Evolutionary conservation across 2,888 invertebrate genomes (phyloP).

Genomic region (Conops quadrifasciatus): DNA sequence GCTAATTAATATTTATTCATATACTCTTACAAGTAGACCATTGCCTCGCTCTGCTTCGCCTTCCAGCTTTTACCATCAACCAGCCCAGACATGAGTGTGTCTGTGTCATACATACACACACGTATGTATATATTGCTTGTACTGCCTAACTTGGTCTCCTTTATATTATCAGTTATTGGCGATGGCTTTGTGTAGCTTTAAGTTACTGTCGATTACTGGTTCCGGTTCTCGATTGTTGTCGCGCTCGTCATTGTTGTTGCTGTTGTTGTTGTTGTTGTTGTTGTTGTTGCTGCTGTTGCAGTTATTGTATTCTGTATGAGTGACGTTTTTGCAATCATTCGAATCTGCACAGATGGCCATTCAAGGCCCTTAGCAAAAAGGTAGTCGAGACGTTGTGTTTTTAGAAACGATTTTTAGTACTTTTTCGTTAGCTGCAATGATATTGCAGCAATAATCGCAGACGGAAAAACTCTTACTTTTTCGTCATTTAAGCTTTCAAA

Average conservation of each 20-base stretch:
- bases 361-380: too few relatives aligned
- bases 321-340: too few relatives aligned
- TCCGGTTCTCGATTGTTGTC: neutral
- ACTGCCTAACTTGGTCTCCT: constrained; percentile 20
- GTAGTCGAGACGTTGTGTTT: too few relatives aligned
- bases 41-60: neutral
- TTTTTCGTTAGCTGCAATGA: too few relatives aligned
- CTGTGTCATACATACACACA: neutral
- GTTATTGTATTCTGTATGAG: neutral
- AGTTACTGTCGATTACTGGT: neutral
- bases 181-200: neutral
- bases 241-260: neutral
- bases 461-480: too few relatives aligned
- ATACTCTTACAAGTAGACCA: too few relatives aligned
- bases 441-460: too few relatives aligned
- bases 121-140: neutral
- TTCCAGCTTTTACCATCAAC: neutral
- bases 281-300: too few relatives aligned
- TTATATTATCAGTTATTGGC: constrained; percentile 27
- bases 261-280: too few relatives aligned
- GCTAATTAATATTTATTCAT: neutral
- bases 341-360: too few relatives aligned
- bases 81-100: neutral
- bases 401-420: too few relatives aligned
- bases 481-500: too few relatives aligned